Conservation (phyloP, 2,113 vertebrate genomes). For the Sigmodon hispidus region DNA sequence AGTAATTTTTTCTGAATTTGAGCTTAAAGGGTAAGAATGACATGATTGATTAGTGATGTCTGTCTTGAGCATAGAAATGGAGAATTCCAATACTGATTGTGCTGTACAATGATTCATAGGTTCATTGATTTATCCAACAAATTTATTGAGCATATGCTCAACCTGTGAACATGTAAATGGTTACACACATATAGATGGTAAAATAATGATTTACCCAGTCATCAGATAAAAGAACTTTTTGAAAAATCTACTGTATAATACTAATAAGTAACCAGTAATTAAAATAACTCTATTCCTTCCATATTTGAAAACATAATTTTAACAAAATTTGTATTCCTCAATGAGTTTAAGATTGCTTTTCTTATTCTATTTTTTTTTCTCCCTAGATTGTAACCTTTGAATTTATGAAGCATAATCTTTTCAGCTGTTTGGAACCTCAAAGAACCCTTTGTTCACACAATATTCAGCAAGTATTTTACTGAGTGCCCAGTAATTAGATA, state of each 20-base stretch:
- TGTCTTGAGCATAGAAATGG: neutral
- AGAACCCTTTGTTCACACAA: neutral
- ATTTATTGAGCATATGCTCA: neutral
- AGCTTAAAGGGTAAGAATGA: neutral
- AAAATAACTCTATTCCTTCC: neutral
- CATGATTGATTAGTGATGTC: neutral
- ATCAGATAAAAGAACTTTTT: neutral
- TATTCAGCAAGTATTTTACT: conserved; percentile 25
- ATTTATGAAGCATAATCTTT: neutral
- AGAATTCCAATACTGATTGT: neutral
- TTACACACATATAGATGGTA: neutral
- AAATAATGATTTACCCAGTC: neutral
- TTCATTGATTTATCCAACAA: neutral
- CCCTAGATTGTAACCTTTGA: neutral
- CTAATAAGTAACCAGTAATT: neutral
- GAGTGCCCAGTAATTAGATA: neutral
- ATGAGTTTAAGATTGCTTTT: neutral
- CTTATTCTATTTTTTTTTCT: neutral
- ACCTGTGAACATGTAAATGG: neutral
- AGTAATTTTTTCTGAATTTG: neutral
- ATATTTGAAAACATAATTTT: neutral
- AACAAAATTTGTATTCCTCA: neutral
- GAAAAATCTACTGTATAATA: neutral
- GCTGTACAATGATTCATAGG: neutral
- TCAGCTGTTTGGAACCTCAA: neutral